A percentile compares a stretch with the other conserved stretches of the same genome.
Conservation (phyloP, 30 jellyfish, hydroid and myxozoan genomes). For the Chrysaora quinquecirrha region DNA sequence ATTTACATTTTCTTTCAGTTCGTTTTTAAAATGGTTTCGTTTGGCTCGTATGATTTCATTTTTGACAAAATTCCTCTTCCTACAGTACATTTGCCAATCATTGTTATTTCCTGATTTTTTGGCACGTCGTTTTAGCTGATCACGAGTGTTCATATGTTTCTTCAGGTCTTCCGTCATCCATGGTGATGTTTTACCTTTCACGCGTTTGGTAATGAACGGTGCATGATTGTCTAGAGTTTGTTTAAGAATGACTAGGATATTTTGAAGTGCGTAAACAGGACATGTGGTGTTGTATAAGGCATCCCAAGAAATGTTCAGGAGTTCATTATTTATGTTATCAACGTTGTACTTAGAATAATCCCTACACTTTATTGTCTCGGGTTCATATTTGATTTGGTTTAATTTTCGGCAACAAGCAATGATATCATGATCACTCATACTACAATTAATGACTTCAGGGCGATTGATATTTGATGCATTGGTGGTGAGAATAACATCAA, state of each 20-base stretch:
- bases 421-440: constrained; percentile 38
- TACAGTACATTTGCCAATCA: constrained; percentile 48
- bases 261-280: constrained; percentile 27
- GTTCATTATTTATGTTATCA: constrained; percentile 4
- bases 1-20: constrained; percentile 19
- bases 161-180: constrained; percentile 44
- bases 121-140: constrained; percentile 37
- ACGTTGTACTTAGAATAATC: constrained; percentile 9
- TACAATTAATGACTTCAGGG: neutral
- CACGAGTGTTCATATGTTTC: constrained; percentile 49
- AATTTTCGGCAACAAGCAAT: constrained; percentile 29
- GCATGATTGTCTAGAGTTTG: constrained; percentile 29
- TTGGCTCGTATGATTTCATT: constrained; percentile 29
- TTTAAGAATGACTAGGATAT: neutral
- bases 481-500: constrained; percentile 20
- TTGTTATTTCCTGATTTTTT: constrained; percentile 18
- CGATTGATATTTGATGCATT: constrained; percentile 3
- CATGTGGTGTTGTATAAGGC: constrained; percentile 23
- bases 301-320: constrained; percentile 8
- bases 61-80: constrained; percentile 30
- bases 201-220: constrained; percentile 35
- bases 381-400: constrained; percentile 6
- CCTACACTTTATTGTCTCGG: constrained; percentile 3
- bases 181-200: constrained; percentile 57
- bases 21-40: constrained; percentile 20